Evolutionary conservation across 1,140 invertebrate species (phyloP), one percentile per base, ranked within the genome.

Genomic region (Chymomyza costata): DNA sequence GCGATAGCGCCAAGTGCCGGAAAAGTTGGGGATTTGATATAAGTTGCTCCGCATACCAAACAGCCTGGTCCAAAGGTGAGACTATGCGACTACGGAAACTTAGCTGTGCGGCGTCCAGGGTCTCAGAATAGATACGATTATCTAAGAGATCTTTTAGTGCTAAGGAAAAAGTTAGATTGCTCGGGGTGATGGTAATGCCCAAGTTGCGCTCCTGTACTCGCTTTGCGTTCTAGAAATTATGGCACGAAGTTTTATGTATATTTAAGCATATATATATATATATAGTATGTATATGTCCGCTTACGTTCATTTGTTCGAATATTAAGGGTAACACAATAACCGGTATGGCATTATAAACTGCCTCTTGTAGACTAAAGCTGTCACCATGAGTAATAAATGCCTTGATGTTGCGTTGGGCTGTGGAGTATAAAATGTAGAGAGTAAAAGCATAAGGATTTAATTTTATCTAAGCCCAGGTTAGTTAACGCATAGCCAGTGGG

Each of bases 1-100:
- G 13, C 0, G 55, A n/a, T 2, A 48, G 47, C 3, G 35, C 31
- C 5, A 73, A 14, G 15, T 73, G 2, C 11, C 43, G 44, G 3
- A 43, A 60, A 1, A 86, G 80, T 0, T 34, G 3, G 0, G 78
- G 73, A 2, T 81, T 37, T 3, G 34, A 61, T 48, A 45, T 78
- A 55, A 90, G 84, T 48, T 91, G 89, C 65, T 91, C 90, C 0
- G 87, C 87, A 89, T 90, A 90, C 84, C 88, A 91, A 13, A 90
- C 78, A 1, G 90, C 89, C 3, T 85, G 84, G 16, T 90, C 88
- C 28, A 89, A 17, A 0, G 89, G 85, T 1, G 85, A 64, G 30
- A 86, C 47, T 0, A 87, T 87, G 14, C 89, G 83, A 55, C 89
- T 88, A 28, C 81, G 84, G 53, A 90, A 90, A 16, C 85, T 70